Percentiles rank a stretch among this genome's conserved stretches.
phyloP scores from a whole-genome alignment of 23 tunicate species.

The Halocynthia aurantium region DNA sequence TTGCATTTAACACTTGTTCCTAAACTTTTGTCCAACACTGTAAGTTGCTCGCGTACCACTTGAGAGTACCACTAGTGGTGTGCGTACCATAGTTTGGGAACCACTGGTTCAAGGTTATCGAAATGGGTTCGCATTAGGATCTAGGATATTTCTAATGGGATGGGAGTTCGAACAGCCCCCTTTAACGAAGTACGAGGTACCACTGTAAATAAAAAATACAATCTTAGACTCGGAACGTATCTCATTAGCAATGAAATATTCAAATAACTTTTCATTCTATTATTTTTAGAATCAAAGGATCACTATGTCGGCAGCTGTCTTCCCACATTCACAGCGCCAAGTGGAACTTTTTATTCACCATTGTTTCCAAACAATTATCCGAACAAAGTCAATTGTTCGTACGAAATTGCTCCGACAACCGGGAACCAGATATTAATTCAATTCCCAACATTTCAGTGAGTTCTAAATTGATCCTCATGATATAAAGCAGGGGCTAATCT shows the following conservation, averaged over 20 bases:
- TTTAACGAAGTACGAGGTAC: too few relatives aligned
- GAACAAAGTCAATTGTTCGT: constrained; percentile 48
- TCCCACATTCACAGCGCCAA: constrained; percentile 9
- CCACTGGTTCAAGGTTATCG: too few relatives aligned
- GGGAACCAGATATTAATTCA: constrained; percentile 66
- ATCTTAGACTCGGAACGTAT: too few relatives aligned
- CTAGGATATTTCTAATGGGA: background rate
- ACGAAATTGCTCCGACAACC: constrained; percentile 30
- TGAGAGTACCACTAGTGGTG: too few relatives aligned
- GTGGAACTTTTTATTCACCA: constrained; percentile 38
- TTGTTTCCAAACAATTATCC: constrained; percentile 67
- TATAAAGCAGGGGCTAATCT: background rate
- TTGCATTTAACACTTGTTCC: too few relatives aligned
- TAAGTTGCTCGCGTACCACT: too few relatives aligned
- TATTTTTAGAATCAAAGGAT: constrained; percentile 2
- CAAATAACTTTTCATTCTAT: too few relatives aligned
- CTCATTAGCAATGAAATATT: too few relatives aligned
- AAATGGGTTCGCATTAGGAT: constrained; percentile 37
- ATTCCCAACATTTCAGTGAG: constrained; percentile 55
- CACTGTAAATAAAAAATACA: too few relatives aligned
- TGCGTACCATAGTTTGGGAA: too few relatives aligned
- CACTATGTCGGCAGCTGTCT: constrained; percentile 33
- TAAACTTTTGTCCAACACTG: too few relatives aligned
- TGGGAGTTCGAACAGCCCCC: too few relatives aligned
- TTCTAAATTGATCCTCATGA: constrained; percentile 1